These are phyloP conservation scores for Mylabris phalerata DNA, from an alignment of 1,140 invertebrate genomes.

Conservation along the genomic window DNA sequence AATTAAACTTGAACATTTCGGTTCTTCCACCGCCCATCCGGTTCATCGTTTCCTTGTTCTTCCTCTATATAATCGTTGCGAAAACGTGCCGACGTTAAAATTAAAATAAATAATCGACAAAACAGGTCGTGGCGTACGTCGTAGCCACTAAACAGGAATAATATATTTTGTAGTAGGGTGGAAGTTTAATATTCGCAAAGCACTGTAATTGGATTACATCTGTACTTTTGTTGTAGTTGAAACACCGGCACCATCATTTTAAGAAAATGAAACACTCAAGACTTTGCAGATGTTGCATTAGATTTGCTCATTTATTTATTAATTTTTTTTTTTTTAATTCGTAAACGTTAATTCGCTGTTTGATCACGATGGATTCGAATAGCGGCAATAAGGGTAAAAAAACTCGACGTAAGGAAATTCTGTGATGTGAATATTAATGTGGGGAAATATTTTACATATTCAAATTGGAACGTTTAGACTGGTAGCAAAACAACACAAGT, in stretches of 20 bases:
- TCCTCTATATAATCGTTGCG: no score
- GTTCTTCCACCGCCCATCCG: no score
- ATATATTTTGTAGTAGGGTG: slow-evolving; percentile 21
- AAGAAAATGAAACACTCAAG: slow-evolving; percentile 30
- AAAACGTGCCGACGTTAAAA: slow-evolving; percentile 14
- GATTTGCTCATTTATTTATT: no score
- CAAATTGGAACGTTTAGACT: slow-evolving; percentile 13
- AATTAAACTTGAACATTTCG: no score
- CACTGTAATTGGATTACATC: slow-evolving; percentile 30
- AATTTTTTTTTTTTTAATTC: slow-evolving; percentile 11
- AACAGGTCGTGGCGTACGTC: slow-evolving; percentile 9
- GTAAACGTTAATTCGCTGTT: slow-evolving; percentile 5
- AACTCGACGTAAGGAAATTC: slow-evolving; percentile 15
- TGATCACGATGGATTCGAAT: no score
- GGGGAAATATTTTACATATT: slow-evolving; percentile 6
- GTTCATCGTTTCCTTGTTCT: no score
- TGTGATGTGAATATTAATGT: slow-evolving; percentile 17
- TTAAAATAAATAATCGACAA: slow-evolving; percentile 26
- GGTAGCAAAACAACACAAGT: slow-evolving; percentile 6
- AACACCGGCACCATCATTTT: slow-evolving; percentile 18
- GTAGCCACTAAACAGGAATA: slow-evolving; percentile 20
- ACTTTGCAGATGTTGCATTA: slow-evolving; percentile 15
- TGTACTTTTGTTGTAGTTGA: slow-evolving; percentile 27
- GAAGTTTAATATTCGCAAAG: slow-evolving; percentile 29
- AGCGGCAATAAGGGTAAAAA: no score